Evolutionary conservation across 2,888 invertebrate species (phyloP).

Genomic region (Maniola hyperantus): DNA sequence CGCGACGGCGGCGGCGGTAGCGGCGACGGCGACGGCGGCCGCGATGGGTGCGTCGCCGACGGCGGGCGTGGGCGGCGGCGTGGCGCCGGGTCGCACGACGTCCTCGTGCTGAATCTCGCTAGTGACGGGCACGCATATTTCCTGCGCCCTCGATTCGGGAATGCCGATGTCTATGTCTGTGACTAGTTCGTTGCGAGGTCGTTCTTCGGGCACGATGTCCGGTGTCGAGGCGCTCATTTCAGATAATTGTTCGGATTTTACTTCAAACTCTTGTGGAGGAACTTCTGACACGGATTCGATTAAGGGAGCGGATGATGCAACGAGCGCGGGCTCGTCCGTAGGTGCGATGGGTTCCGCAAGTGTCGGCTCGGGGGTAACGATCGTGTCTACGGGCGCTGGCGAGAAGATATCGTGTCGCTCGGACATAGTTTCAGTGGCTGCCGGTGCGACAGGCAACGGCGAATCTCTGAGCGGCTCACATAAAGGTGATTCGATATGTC

Average conservation of each 20-base stretch:
- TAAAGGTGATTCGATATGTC: slow-evolving; percentile 6
- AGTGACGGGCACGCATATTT: slow-evolving; percentile 76
- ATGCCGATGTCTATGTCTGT: slow-evolving; percentile 71
- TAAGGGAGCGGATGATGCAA: background rate
- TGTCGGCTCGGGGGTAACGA: background rate
- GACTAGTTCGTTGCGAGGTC: slow-evolving; percentile 59
- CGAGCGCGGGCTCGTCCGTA: background rate
- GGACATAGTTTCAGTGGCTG: background rate
- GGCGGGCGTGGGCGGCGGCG: slow-evolving; percentile 55
- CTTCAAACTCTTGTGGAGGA: slow-evolving; percentile 24
- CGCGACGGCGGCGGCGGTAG: slow-evolving; percentile 51
- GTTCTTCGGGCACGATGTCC: slow-evolving; percentile 65
- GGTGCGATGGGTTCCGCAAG: background rate
- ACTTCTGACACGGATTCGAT: background rate
- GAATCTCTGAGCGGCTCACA: slow-evolving; percentile 10
- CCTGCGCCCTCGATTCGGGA: slow-evolving; percentile 70
- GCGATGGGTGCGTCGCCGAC: slow-evolving; percentile 48
- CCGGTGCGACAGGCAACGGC: slow-evolving; percentile 8
- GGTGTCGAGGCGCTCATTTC: slow-evolving; percentile 64
- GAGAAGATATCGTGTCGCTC: background rate
- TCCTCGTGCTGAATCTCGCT: slow-evolving; percentile 65
- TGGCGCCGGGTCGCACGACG: slow-evolving; percentile 49
- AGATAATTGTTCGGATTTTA: slow-evolving; percentile 32
- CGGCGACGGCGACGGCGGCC: slow-evolving; percentile 53
- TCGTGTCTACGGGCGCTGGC: background rate